A percentile compares a stretch with the other conserved stretches of the same genome.
phyloP scores from a whole-genome alignment of 1,140 invertebrate genomes.

The Eupristina koningsbergeri region DNA sequence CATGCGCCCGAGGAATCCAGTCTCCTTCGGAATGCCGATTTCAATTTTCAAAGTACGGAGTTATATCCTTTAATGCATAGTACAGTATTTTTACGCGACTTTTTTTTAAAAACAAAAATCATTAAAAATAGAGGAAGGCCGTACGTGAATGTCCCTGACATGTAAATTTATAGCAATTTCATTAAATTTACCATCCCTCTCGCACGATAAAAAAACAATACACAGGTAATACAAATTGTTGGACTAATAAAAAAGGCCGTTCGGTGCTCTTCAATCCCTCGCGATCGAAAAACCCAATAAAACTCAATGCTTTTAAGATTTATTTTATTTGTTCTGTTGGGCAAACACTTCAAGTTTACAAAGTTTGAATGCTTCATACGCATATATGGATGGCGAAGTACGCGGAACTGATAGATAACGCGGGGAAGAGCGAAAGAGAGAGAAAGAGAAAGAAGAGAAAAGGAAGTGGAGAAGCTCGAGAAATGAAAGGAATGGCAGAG shows the following conservation, averaged over 20 bases:
- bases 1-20: background rate
- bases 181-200: background rate
- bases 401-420: constrained; percentile 6
- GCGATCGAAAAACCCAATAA: background rate
- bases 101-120: too few relatives aligned
- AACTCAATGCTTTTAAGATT: constrained; percentile 16
- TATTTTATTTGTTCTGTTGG: constrained; percentile 15
- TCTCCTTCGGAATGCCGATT: background rate
- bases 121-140: too few relatives aligned
- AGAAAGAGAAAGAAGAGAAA: background rate
- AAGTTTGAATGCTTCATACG: constrained; percentile 20
- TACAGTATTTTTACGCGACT: too few relatives aligned
- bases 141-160: too few relatives aligned
- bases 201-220: background rate
- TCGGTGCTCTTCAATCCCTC: background rate
- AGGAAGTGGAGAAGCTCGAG: background rate
- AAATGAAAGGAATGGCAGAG: background rate
- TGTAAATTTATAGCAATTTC: background rate
- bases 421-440: background rate
- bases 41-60: background rate
- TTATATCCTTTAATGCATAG: background rate
- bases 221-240: background rate
- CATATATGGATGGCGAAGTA: background rate
- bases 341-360: constrained; percentile 11
- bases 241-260: constrained; percentile 2